Percentiles rank a stretch among this genome's conserved stretches.
Conservation (phyloP, 2,888 invertebrate genomes). For the Frankliniella fusca region DNA sequence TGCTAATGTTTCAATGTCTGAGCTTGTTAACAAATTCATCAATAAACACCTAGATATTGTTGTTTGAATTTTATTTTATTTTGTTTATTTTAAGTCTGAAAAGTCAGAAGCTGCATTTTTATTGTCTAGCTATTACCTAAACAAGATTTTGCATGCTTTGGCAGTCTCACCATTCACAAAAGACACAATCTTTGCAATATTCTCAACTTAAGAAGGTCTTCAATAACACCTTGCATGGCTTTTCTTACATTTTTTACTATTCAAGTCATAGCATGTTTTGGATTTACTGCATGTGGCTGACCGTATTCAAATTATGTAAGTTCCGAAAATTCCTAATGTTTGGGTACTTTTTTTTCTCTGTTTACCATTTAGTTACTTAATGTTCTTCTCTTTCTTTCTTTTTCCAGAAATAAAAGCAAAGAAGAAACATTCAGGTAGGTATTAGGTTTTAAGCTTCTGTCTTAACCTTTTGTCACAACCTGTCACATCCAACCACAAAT, state of each 20-base stretch:
- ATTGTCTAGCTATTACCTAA: too few relatives aligned
- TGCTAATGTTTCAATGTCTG: neutral
- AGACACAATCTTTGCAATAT: too few relatives aligned
- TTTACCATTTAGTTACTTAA: neutral
- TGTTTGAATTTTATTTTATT: neutral
- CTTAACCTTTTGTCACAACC: neutral
- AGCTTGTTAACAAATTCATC: neutral
- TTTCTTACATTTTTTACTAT: neutral
- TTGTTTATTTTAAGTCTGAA: neutral
- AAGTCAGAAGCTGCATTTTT: too few relatives aligned
- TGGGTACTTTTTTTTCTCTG: neutral
- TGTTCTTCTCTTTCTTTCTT: constrained; percentile 44
- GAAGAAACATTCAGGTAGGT: constrained; percentile 66
- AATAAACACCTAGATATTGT: neutral
- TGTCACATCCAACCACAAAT: constrained; percentile 11
- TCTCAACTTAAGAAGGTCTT: too few relatives aligned
- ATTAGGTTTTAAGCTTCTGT: constrained; percentile 23
- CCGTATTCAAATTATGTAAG: neutral
- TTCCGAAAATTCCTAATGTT: neutral
- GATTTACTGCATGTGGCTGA: neutral
- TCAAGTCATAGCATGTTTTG: too few relatives aligned
- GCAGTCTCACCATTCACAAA: too few relatives aligned
- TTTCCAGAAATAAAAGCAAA: constrained; percentile 68
- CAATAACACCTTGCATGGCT: neutral
- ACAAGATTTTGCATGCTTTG: too few relatives aligned